phyloP scores from a whole-genome alignment of 2,888 invertebrate species.

The Drosophila barbarae region DNA sequence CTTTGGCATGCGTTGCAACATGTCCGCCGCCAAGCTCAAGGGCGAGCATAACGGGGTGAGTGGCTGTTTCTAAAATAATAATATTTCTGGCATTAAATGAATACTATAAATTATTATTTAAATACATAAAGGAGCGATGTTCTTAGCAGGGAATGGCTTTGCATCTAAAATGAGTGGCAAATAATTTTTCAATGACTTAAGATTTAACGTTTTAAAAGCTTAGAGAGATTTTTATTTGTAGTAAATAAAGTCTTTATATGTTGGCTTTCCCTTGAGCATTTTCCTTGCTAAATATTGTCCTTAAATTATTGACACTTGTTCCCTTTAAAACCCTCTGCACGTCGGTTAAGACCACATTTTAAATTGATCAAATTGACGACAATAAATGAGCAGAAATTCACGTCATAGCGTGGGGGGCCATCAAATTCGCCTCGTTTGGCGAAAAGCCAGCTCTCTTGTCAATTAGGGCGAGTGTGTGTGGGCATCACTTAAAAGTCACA shows the following conservation, averaged over 20 bases:
- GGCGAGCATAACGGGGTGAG: slow-evolving; percentile 84
- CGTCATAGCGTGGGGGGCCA: not conserved
- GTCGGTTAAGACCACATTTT: not conserved
- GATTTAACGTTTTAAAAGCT: too few relatives aligned
- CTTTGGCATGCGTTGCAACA: slow-evolving; percentile 99
- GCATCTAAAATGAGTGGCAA: too few relatives aligned
- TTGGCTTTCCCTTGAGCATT: too few relatives aligned
- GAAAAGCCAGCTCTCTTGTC: slow-evolving; percentile 40
- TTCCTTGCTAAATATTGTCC: not conserved
- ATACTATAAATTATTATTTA: too few relatives aligned
- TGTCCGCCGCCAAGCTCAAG: slow-evolving; percentile 97
- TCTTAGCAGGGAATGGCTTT: too few relatives aligned
- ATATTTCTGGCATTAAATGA: too few relatives aligned
- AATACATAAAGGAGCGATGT: too few relatives aligned
- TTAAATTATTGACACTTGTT: too few relatives aligned
- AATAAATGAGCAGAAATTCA: slow-evolving; percentile 18
- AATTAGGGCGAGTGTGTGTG: slow-evolving; percentile 46
- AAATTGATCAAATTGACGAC: slow-evolving; percentile 3
- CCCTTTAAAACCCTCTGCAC: not conserved
- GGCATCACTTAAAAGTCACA: slow-evolving; percentile 66
- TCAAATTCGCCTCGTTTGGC: slow-evolving; percentile 60
- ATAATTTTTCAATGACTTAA: too few relatives aligned
- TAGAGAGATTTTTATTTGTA: too few relatives aligned
- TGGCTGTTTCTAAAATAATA: slow-evolving; percentile 2
- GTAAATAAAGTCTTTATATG: too few relatives aligned